Base-by-base conservation (phyloP, 1,140 invertebrate species). In the Dolichoris vasculosae region DNA sequence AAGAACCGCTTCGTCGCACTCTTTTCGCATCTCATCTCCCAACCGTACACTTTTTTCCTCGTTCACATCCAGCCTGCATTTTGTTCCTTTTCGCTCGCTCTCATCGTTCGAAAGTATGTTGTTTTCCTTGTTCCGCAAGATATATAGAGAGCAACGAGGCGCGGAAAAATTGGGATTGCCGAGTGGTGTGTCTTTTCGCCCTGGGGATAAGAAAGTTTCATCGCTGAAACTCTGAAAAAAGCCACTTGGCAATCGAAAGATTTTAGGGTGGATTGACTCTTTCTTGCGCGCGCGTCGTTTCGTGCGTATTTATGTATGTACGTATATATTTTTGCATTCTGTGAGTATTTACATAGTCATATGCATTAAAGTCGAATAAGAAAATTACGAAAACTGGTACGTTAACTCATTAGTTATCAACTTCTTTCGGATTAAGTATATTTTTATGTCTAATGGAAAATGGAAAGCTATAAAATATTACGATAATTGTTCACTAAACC, bases 191-290 rank as follows among this genome's bases (percentile, higher is more conserved):
- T 82, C 43, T 77, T 82, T 67, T 30, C n/a, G 38, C 75, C 85
- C 85, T n/a, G 75, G 63, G 81, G 81, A 83, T 83, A 83, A 86
- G 75, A 63, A 83, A 83, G 75, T 83, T 86, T 86, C 73, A 35
- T 67, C 46, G 73, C 38, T 43, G n/a, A 82, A 82, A 82, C 43
- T 86, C 84, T 32, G 59, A 43, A 85, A 86, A 82, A 82, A 78
- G 73, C 85, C 46, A 63, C 80, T 67, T 38, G 43, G 46, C 75
- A 77, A 82, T 82, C 55, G 71, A n/a, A 63, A 71, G 59, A 67
- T 77, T 59, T 75, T 85, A 64, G 55, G 63, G 64, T 55, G 46
- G 59, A 84, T 84, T 35, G 82, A 46, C 51, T 78, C n/a, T 67
- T 63, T 35, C 38, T 63, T 83, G 51, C 51, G 20, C 20, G 11